A percentile compares a stretch with the other conserved stretches of the same genome.
Conservation (phyloP, 2,113 vertebrate genomes). For the Cavia porcellus region DNA sequence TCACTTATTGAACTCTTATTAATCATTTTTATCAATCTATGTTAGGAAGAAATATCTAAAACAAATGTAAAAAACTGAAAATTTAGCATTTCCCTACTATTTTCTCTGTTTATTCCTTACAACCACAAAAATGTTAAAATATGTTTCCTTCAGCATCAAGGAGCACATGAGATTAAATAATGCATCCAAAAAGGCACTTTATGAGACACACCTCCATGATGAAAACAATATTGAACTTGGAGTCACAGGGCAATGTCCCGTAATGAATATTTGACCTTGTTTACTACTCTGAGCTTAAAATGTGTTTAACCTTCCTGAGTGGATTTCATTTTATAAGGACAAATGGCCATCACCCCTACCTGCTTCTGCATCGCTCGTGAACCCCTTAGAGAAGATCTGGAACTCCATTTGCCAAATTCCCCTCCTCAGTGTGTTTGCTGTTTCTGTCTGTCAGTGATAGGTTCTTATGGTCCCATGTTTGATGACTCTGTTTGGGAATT, state of each 20-base stretch:
- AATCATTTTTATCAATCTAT: background rate
- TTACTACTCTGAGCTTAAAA: background rate
- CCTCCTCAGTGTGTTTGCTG: background rate
- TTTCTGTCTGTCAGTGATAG: background rate
- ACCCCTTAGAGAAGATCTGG: background rate
- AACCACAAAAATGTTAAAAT: constrained; percentile 33
- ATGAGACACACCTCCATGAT: background rate
- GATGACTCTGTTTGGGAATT: background rate
- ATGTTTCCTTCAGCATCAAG: background rate
- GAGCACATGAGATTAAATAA: background rate
- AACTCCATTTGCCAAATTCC: background rate
- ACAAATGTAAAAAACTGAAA: background rate
- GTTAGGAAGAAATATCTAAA: constrained; percentile 39
- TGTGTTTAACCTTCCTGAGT: background rate
- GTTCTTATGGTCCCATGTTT: background rate
- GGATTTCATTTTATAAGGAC: background rate
- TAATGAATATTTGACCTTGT: background rate
- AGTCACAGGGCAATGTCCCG: background rate
- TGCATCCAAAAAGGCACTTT: background rate
- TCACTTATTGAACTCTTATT: background rate
- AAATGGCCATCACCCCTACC: background rate
- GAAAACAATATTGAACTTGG: background rate
- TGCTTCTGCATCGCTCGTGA: background rate
- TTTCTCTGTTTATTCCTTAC: background rate
- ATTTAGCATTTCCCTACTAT: background rate